These are phyloP conservation scores for Pseudomyrmex dendroicus DNA, from an alignment of 1,140 invertebrate genomes.

Conservation along the genomic window DNA sequence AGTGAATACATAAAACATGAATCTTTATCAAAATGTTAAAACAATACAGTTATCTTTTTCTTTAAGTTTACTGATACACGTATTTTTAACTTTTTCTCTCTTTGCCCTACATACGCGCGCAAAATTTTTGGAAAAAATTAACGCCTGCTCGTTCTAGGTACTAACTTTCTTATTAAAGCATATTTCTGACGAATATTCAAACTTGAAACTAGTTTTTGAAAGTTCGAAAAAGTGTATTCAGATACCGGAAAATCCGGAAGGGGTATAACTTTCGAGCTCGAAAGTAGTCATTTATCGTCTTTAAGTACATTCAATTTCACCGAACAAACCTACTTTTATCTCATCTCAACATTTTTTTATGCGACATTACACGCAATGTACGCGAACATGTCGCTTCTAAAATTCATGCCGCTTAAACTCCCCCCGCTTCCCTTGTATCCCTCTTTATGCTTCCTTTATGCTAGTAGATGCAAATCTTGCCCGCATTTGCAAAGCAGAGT, in stretches of 20 bases:
- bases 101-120: neutral
- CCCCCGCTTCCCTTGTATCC: neutral
- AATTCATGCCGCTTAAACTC: conserved; percentile 48
- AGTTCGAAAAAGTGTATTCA: neutral
- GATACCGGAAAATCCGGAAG: neutral
- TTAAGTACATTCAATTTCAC: neutral
- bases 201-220: conserved; percentile 26
- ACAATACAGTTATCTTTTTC: neutral
- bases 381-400: conserved; percentile 17
- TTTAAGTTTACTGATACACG: no score
- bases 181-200: neutral
- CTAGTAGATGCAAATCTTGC: conserved; percentile 49
- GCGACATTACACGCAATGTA: conserved; percentile 6
- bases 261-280: no score
- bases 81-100: neutral
- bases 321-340: neutral
- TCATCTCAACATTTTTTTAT: neutral
- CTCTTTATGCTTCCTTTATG: conserved; percentile 38
- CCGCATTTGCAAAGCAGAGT: conserved; percentile 56
- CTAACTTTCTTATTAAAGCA: neutral
- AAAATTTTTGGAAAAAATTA: neutral
- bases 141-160: neutral
- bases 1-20: neutral
- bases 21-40: conserved; percentile 6
- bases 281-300: no score